Percentiles rank a stretch among this genome's conserved stretches.
Evolutionary conservation across 2,888 invertebrate genomes (phyloP).

Genomic region (Mythimna vitellina): DNA sequence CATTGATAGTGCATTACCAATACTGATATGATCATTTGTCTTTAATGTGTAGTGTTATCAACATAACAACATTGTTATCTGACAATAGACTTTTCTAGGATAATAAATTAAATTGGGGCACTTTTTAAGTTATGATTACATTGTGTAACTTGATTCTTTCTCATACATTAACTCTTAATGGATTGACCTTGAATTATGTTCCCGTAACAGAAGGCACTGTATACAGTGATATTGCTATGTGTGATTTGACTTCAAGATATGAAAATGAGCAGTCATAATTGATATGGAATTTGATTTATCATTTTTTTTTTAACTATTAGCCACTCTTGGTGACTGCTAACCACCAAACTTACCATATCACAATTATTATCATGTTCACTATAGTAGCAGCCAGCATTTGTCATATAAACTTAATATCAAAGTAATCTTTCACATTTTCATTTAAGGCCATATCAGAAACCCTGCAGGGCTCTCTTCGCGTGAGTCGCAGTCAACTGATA

Average conservation of each 20-base stretch:
- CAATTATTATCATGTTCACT: background rate
- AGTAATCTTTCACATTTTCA: too few relatives aligned
- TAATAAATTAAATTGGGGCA: conserved; percentile 22
- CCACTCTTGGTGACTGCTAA: background rate
- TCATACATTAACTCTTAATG: conserved; percentile 26
- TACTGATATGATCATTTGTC: background rate
- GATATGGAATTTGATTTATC: background rate
- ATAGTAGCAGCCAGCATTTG: background rate
- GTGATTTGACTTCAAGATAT: conserved; percentile 8
- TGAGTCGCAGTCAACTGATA: conserved; percentile 84
- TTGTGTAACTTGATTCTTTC: conserved; percentile 36
- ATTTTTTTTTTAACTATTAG: too few relatives aligned
- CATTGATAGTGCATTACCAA: conserved; percentile 5
- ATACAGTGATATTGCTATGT: background rate
- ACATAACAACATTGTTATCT: conserved; percentile 29
- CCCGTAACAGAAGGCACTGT: background rate
- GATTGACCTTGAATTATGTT: conserved; percentile 48
- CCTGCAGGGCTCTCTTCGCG: conserved; percentile 80
- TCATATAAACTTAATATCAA: too few relatives aligned
- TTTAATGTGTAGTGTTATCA: conserved; percentile 19
- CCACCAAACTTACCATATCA: too few relatives aligned
- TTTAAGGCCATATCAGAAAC: conserved; percentile 86
- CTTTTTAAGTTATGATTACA: conserved; percentile 12
- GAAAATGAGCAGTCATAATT: conserved; percentile 3
- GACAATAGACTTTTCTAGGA: conserved; percentile 11